These are phyloP conservation scores for Halcyon badia DNA, from an alignment of 2,797 vertebrate genomes.

Conservation along the genomic window DNA sequence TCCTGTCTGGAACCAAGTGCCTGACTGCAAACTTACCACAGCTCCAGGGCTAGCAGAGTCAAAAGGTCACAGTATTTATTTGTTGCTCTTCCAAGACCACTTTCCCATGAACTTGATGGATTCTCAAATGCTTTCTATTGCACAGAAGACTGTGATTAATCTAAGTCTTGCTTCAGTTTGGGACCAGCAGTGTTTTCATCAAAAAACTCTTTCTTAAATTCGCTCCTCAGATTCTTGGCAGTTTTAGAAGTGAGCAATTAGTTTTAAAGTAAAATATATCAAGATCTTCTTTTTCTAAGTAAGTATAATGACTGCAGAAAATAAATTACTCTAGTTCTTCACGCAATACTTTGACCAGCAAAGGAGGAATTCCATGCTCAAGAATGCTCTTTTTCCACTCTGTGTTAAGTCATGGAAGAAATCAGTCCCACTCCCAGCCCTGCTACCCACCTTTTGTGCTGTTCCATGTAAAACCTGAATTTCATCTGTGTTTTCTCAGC, in stretches of 20 bases:
- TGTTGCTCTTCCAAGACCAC: slow-evolving; percentile 69
- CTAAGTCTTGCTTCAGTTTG: slow-evolving; percentile 38
- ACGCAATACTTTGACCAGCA: neutral
- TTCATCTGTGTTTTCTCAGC: slow-evolving; percentile 23
- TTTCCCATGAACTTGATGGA: slow-evolving; percentile 77
- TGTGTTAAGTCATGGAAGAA: neutral
- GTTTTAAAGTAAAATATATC: neutral
- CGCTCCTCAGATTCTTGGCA: neutral
- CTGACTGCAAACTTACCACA: slow-evolving; percentile 67
- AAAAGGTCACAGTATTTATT: slow-evolving; percentile 73
- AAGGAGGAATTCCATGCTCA: neutral
- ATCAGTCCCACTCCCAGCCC: neutral
- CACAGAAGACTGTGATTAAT: slow-evolving; percentile 58
- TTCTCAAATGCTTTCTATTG: slow-evolving; percentile 51
- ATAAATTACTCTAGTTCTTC: neutral
- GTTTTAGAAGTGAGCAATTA: slow-evolving; percentile 1
- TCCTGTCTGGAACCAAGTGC: slow-evolving; percentile 64
- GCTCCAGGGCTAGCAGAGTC: slow-evolving; percentile 57
- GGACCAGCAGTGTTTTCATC: neutral
- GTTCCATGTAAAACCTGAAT: neutral
- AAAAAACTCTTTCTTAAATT: slow-evolving; percentile 1
- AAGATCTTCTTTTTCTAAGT: neutral
- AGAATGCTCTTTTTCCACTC: neutral
- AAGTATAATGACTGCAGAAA: neutral
- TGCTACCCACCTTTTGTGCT: neutral